Base-by-base conservation (phyloP, 2,113 vertebrate genomes). In the Conger conger region DNA sequence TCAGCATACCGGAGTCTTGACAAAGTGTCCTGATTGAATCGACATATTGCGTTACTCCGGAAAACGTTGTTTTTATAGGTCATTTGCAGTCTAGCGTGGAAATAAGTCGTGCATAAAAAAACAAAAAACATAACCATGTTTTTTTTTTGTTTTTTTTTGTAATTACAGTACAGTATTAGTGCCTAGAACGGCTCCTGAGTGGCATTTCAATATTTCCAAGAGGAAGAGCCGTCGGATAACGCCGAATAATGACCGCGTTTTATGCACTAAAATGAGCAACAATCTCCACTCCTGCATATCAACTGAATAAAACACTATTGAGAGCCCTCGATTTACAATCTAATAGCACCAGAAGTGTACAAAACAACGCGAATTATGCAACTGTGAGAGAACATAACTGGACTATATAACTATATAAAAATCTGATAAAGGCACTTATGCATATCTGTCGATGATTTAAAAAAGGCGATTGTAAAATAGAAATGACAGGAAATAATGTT, bases 271-370 rank as follows among this genome's bases (percentile, higher is more conserved):
- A 87, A 84, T 89, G 89, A 89, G 87, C 85, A 8, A 30, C 63
- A 73, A 30, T 73, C n/a, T 57, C 81, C 68, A 33, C 88, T 84
- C 35, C 18, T 82, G 87, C 83, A 76, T 73, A 86, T 86, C 79
- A 36, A 87, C 86, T 88, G 79, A 89, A 82, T 80, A 37, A 73
- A 73, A 83, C 81, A 83, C 82, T 83, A 83, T 36, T 80, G 82
- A 79, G 77, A 86, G 86, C 82, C 86, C 86, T 80, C 82, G 38
- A 76, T 88, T 54, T 33, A 86, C 90, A 92, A 88, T 92, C 88
- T 90, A 73, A 82, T 90, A 94, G 94, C 94, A 94, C 93, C 94
- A 90, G 91, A 90, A 83, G 86, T 86, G 85, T 89, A 87, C 92
- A 87, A 87, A 60, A 92, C 53, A 90, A 90, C 79, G 84, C 2